A percentile compares a stretch with the other conserved stretches of the same genome.
Conservation (phyloP, 2,113 vertebrate genomes). For the Brachyhypopomus occidentalis region DNA sequence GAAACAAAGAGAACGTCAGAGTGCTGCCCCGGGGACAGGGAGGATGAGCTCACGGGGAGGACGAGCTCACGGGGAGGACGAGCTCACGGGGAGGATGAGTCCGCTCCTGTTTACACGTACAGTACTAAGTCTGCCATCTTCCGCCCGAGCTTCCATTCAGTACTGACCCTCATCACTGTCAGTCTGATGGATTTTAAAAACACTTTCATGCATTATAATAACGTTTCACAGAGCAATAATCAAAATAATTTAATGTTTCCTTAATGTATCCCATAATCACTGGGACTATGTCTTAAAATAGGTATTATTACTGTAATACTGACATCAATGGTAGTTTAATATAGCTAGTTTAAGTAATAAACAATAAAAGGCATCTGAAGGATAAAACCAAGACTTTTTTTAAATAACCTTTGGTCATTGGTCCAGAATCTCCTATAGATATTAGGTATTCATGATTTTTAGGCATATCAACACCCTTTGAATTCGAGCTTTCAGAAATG, state of each 20-base stretch:
- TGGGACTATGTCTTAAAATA: slow-evolving; percentile 53
- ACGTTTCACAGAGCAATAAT: slow-evolving; percentile 54
- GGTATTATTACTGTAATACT: slow-evolving; percentile 41
- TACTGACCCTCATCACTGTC: slow-evolving; percentile 42
- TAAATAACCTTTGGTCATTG: background rate
- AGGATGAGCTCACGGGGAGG: too few relatives aligned
- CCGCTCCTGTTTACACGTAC: slow-evolving; percentile 44
- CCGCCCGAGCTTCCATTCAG: slow-evolving; percentile 40
- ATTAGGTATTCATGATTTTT: background rate
- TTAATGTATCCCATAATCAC: slow-evolving; percentile 42
- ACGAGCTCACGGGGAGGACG: too few relatives aligned
- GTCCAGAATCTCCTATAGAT: background rate
- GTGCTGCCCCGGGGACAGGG: slow-evolving; percentile 25
- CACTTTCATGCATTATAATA: slow-evolving; percentile 73
- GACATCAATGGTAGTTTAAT: slow-evolving; percentile 38
- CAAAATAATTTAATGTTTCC: slow-evolving; percentile 72
- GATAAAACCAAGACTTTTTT: slow-evolving; percentile 7
- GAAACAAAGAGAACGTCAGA: slow-evolving; percentile 31
- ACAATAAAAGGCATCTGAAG: background rate
- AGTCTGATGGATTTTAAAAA: slow-evolving; percentile 67
- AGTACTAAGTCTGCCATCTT: slow-evolving; percentile 47
- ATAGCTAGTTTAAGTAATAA: slow-evolving; percentile 32
- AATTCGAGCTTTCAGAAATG: slow-evolving; percentile 14
- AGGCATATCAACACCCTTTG: background rate
- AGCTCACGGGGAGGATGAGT: slow-evolving; percentile 31